Evolutionary conservation across 2,797 vertebrate species (phyloP).

Genomic region (Tinamus major): DNA sequence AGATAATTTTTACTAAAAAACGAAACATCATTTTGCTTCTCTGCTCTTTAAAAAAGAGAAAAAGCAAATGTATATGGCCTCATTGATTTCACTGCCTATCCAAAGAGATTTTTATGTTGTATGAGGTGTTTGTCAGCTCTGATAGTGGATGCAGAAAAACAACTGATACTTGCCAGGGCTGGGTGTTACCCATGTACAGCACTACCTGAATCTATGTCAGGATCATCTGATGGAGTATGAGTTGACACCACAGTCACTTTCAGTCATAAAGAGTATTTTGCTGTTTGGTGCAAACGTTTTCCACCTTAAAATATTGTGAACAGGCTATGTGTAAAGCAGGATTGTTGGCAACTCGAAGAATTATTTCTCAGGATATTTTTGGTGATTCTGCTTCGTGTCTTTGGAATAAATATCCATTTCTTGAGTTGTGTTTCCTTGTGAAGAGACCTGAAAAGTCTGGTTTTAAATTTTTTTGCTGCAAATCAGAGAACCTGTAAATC

Average conservation of each 20-base stretch:
- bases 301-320: background rate
- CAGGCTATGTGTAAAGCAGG: background rate
- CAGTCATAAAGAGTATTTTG: background rate
- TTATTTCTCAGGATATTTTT: background rate
- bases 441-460: background rate
- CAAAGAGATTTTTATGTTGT: background rate
- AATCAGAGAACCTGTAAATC: slow-evolving; percentile 14
- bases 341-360: background rate
- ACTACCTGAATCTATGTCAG: background rate
- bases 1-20: background rate
- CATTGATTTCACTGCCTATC: background rate
- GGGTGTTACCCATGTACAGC: rapidly evolving
- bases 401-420: background rate
- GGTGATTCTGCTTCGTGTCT: background rate
- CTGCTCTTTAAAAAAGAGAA: background rate
- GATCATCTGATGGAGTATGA: background rate
- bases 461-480: slow-evolving; percentile 18
- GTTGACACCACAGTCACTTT: background rate
- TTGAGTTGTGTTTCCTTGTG: background rate
- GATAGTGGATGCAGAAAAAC: background rate
- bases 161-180: background rate
- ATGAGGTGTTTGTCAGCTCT: background rate
- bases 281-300: background rate
- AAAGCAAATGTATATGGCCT: rapidly evolving
- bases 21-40: background rate